Evolutionary conservation across 2,888 invertebrate genomes (phyloP).

Genomic region (Epsilonema sp.): DNA sequence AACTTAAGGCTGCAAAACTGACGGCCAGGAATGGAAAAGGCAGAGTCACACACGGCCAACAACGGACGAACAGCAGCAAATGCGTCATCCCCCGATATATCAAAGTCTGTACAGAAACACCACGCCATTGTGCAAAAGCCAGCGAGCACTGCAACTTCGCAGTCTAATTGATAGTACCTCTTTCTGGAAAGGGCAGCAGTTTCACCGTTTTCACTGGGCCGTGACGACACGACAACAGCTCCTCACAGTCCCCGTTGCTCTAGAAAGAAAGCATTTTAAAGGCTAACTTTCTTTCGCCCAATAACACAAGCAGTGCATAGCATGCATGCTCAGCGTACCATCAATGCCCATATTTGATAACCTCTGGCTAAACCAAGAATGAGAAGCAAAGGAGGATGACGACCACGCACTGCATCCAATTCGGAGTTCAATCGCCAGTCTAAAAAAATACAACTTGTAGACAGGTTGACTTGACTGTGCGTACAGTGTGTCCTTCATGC

Average conservation of each 20-base stretch:
- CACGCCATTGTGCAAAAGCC: too few relatives aligned
- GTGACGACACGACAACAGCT: conserved; percentile 80
- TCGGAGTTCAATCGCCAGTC: conserved; percentile 1
- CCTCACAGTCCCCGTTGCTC: conserved; percentile 78
- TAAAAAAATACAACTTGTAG: conserved; percentile 1
- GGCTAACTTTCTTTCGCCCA: too few relatives aligned
- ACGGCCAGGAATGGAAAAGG: conserved; percentile 22
- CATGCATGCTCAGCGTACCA: too few relatives aligned
- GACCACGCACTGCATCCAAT: conserved; percentile 16
- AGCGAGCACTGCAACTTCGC: too few relatives aligned
- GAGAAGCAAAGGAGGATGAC: conserved; percentile 56
- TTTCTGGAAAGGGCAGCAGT: conserved; percentile 57
- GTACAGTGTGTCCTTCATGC: background rate
- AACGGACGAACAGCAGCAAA: too few relatives aligned
- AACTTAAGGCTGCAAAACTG: conserved; percentile 32
- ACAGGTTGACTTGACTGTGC: too few relatives aligned
- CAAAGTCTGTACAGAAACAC: too few relatives aligned
- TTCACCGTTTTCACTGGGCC: conserved; percentile 61
- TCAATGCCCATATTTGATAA: conserved; percentile 43
- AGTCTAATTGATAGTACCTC: background rate
- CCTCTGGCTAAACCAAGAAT: conserved; percentile 70
- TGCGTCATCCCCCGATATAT: too few relatives aligned
- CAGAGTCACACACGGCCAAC: conserved; percentile 21
- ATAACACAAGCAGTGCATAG: too few relatives aligned
- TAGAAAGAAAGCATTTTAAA: too few relatives aligned